phyloP scores from a whole-genome alignment of 92 coral and sea anemone species.

The Blastomussa wellsi region DNA sequence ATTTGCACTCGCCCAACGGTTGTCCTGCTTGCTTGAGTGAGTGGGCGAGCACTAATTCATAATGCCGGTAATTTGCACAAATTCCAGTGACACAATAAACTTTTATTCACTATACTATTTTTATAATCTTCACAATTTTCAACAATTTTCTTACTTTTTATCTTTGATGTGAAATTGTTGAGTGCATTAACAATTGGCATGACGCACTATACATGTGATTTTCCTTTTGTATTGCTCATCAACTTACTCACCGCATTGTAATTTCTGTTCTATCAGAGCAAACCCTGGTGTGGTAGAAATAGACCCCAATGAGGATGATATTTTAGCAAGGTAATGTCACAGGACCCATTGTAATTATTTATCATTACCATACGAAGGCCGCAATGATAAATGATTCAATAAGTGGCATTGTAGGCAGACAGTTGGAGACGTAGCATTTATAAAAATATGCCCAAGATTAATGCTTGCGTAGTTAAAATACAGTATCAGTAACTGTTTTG shows the following conservation, averaged over 20 bases:
- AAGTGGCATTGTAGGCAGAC: conserved; percentile 13
- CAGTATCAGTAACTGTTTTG: not conserved
- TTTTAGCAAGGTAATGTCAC: conserved; percentile 29
- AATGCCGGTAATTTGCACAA: too few species aligned
- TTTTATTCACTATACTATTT: too few species aligned
- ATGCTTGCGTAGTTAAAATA: not conserved
- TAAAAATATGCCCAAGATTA: too few species aligned
- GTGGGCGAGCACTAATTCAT: too few species aligned
- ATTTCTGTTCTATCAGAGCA: conserved; percentile 4
- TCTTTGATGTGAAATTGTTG: not conserved
- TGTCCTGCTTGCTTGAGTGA: too few species aligned
- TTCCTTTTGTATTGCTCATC: not conserved
- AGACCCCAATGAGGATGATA: conserved; percentile 25
- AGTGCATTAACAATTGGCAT: too few species aligned
- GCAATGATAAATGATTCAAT: conserved; percentile 36
- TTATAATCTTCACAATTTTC: too few species aligned
- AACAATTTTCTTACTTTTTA: not conserved
- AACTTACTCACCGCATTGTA: not conserved
- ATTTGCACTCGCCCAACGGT: too few species aligned
- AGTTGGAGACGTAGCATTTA: not conserved
- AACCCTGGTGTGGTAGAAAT: not conserved
- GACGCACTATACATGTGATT: not conserved
- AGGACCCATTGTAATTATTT: conserved; percentile 15
- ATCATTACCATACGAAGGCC: conserved; percentile 8
- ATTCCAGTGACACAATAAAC: too few species aligned